Conservation (phyloP, 2,888 invertebrate genomes). For the Sphaerophoria taeniata region DNA sequence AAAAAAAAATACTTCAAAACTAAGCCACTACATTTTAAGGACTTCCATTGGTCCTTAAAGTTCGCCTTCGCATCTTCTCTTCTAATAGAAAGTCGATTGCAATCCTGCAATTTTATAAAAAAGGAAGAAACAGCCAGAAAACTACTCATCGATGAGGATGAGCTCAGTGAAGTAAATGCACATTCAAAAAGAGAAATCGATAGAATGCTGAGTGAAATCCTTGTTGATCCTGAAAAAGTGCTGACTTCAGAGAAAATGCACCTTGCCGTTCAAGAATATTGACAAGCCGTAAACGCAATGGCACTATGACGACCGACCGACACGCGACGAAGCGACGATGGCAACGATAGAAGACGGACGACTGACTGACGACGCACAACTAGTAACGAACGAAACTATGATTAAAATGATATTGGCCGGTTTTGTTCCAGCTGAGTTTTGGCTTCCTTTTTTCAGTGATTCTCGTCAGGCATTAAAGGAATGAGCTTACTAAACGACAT, state of each 20-base stretch:
- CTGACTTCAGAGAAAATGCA: constrained; percentile 10
- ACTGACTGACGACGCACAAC: background rate
- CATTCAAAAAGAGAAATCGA: constrained; percentile 47
- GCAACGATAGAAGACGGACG: no score
- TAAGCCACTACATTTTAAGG: constrained; percentile 44
- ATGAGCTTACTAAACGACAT: constrained; percentile 62
- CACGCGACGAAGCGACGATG: no score
- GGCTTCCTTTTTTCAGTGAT: background rate
- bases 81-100: constrained; percentile 51
- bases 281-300: constrained; percentile 25
- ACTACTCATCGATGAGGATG: background rate
- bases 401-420: constrained; percentile 20
- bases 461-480: constrained; percentile 21
- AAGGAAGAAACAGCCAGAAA: constrained; percentile 6
- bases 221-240: constrained; percentile 57
- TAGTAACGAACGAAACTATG: background rate
- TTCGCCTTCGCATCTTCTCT: no score
- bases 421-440: constrained; percentile 3
- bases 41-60: constrained; percentile 5
- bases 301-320: background rate
- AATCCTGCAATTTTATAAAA: constrained; percentile 17
- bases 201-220: constrained; percentile 45
- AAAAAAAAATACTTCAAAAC: constrained; percentile 33
- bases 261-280: background rate
- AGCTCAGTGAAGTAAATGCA: constrained; percentile 35